phyloP scores from a whole-genome alignment of 2,888 invertebrate species.

The Abrostola triplasia region DNA sequence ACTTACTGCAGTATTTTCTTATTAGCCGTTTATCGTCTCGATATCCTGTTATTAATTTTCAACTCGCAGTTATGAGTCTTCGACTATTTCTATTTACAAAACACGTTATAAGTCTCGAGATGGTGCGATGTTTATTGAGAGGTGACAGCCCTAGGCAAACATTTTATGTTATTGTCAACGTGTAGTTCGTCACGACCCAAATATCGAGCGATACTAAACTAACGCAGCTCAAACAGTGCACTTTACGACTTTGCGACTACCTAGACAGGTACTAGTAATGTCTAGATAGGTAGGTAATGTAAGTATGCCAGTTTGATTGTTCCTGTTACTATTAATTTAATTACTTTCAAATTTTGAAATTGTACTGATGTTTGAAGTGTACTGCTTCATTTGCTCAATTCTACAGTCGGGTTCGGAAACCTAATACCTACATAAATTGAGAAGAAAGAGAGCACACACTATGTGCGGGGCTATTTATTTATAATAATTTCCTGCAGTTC shows the following conservation, averaged over 20 bases:
- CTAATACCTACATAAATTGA: too few species aligned
- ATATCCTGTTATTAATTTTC: slow-evolving; percentile 16
- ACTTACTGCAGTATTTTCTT: slow-evolving; percentile 1
- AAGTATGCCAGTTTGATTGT: too few species aligned
- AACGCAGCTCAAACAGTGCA: slow-evolving; percentile 62
- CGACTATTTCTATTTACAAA: slow-evolving; percentile 49
- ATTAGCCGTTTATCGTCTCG: slow-evolving; percentile 1
- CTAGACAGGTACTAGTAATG: too few species aligned
- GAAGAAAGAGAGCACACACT: too few species aligned
- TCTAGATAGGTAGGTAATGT: too few species aligned
- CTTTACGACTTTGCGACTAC: slow-evolving; percentile 34
- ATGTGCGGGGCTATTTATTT: too few species aligned
- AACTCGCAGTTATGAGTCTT: slow-evolving; percentile 7
- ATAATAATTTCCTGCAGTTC: too few species aligned
- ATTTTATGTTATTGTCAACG: slow-evolving; percentile 61
- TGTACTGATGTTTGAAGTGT: too few species aligned
- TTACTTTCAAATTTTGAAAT: too few species aligned
- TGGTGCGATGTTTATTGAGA: not conserved
- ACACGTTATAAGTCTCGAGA: slow-evolving; percentile 32
- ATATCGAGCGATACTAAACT: slow-evolving; percentile 65
- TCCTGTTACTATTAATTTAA: too few species aligned
- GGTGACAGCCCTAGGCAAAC: slow-evolving; percentile 50
- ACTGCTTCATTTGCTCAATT: too few species aligned
- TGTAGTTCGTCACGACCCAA: slow-evolving; percentile 70
- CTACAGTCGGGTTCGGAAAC: too few species aligned